phyloP scores from a whole-genome alignment of 2,797 vertebrate genomes.

The Acrocephalus scirpaceus region DNA sequence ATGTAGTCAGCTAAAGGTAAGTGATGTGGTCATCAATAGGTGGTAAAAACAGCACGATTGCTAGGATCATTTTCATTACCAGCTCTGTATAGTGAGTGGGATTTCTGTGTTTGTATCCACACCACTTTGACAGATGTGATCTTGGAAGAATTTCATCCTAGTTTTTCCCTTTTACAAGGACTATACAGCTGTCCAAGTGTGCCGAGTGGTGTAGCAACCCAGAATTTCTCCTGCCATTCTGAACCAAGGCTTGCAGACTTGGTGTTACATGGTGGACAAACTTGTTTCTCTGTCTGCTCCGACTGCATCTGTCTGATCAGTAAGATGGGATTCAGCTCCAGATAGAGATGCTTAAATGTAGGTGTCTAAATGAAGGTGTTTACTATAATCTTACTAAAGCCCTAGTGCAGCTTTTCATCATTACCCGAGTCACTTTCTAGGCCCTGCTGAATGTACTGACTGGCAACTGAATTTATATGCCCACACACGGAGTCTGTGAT shows the following conservation, averaged over 20 bases:
- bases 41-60: not conserved
- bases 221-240: not conserved
- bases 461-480: not conserved
- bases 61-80: not conserved
- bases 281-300: not conserved
- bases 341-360: not conserved
- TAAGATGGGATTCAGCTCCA: not conserved
- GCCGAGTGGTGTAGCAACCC: not conserved
- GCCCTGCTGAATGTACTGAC: not conserved
- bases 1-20: not conserved
- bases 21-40: not conserved
- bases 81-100: not conserved
- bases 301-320: not conserved
- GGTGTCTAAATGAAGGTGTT: not conserved
- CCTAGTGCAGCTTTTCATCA: not conserved
- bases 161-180: not conserved
- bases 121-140: not conserved
- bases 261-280: not conserved
- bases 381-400: not conserved
- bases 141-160: not conserved
- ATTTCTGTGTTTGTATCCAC: not conserved
- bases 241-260: not conserved
- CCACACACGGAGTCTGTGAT: not conserved
- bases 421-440: not conserved
- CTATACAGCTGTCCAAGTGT: not conserved